A percentile compares a stretch with the other conserved stretches of the same genome.
These are phyloP conservation scores for Limnephilus auricula DNA, from an alignment of 2,888 invertebrate species.

Conservation along the genomic window DNA sequence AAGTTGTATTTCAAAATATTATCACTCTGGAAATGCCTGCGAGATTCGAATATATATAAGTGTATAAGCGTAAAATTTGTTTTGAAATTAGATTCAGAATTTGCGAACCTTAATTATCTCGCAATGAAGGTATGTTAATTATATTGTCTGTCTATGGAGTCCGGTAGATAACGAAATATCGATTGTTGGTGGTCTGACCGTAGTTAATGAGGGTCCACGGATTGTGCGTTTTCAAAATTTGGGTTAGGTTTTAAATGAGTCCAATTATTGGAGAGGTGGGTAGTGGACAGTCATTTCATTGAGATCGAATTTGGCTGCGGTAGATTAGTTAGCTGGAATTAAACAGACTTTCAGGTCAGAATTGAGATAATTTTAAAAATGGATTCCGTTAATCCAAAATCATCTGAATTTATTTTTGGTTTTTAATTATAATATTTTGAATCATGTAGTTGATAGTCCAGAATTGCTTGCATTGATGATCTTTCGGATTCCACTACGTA, in stretches of 20 bases:
- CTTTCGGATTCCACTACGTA: too few relatives aligned
- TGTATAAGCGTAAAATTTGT: too few relatives aligned
- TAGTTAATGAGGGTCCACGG: neutral
- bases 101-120: neutral
- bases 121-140: neutral
- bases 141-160: neutral
- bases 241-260: neutral
- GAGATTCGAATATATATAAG: too few relatives aligned
- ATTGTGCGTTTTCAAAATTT: neutral
- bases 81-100: neutral
- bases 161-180: neutral
- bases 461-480: too few relatives aligned
- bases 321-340: neutral
- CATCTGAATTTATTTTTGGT: neutral
- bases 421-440: too few relatives aligned
- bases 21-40: too few relatives aligned
- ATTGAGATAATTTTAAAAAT: neutral
- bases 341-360: neutral
- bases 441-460: too few relatives aligned
- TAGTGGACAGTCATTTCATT: neutral
- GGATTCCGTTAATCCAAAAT: neutral
- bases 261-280: neutral
- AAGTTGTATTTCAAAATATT: too few relatives aligned
- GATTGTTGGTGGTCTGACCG: neutral
- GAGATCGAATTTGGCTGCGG: neutral